Percentiles rank a stretch among this genome's conserved stretches.
These are phyloP conservation scores for Xenotilapia leptura DNA, from an alignment of 2,113 vertebrate genomes.

Conservation along the genomic window DNA sequence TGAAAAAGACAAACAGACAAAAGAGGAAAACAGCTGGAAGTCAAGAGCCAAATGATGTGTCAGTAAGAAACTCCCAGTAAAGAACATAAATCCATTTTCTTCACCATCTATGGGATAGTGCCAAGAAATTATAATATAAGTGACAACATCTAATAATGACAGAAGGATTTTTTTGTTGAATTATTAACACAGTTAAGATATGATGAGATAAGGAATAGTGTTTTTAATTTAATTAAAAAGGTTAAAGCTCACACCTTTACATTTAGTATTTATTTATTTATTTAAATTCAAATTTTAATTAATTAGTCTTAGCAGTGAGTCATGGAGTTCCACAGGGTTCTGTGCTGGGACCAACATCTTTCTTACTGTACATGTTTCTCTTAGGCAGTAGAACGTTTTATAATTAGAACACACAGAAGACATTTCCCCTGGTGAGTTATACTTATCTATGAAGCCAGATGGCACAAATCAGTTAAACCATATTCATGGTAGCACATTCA, in stretches of 20 bases:
- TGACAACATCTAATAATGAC: not conserved
- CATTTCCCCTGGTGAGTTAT: not conserved
- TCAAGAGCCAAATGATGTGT: not conserved
- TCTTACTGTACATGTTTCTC: not conserved
- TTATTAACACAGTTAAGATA: not conserved
- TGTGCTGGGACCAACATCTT: not conserved
- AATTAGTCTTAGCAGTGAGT: not conserved
- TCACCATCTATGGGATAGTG: not conserved
- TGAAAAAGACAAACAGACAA: not conserved
- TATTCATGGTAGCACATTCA: not conserved
- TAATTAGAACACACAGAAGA: not conserved
- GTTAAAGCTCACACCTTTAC: accelerated
- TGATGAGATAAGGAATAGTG: not conserved
- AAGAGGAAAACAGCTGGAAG: not conserved
- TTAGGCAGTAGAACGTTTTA: not conserved
- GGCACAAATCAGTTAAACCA: accelerated
- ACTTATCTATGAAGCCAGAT: not conserved
- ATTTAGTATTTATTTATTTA: accelerated
- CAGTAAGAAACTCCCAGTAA: not conserved
- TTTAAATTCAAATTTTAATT: not conserved
- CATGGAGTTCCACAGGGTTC: not conserved
- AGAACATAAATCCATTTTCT: not conserved
- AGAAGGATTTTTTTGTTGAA: not conserved
- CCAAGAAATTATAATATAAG: accelerated
- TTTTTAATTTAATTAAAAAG: not conserved